Evolutionary conservation across 2,797 vertebrate species (phyloP).

Genomic region (Spinibarbus caldwelli): DNA sequence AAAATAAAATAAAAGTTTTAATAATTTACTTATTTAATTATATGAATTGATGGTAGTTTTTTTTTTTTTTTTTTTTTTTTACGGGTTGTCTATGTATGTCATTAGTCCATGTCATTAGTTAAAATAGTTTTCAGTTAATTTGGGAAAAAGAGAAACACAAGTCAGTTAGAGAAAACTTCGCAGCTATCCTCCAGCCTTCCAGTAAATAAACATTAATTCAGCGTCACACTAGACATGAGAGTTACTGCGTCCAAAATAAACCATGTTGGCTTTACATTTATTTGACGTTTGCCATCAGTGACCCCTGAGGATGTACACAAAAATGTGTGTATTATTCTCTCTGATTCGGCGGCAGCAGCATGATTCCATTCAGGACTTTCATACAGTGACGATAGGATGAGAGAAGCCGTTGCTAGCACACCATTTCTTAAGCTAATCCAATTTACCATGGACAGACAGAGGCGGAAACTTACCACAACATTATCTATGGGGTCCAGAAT

Average conservation of each 20-base stretch:
- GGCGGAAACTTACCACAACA: conserved; percentile 61
- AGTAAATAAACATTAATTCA: conserved; percentile 39
- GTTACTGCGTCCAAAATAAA: conserved; percentile 51
- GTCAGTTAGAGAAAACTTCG: background rate
- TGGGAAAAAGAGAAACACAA: background rate
- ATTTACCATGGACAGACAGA: conserved; percentile 67
- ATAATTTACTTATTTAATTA: background rate
- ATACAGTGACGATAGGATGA: conserved; percentile 56
- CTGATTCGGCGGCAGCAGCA: conserved; percentile 51
- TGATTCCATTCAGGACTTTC: conserved; percentile 67
- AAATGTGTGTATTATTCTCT: conserved; percentile 37
- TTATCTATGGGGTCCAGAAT: conserved; percentile 66
- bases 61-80: background rate
- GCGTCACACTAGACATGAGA: conserved; percentile 17
- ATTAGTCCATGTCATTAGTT: background rate
- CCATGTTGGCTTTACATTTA: background rate
- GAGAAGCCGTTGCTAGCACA: conserved; percentile 67
- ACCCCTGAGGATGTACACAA: conserved; percentile 32
- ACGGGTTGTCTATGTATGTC: too few relatives aligned
- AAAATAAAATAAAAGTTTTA: background rate
- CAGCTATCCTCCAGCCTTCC: conserved; percentile 9
- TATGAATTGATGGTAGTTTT: background rate
- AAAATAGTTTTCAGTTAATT: conserved; percentile 14
- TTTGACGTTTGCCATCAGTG: conserved; percentile 8
- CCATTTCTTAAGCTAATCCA: conserved; percentile 74